Evolutionary conservation across 2,797 vertebrate genomes (phyloP).

Genomic region (Cynopterus sphinx): DNA sequence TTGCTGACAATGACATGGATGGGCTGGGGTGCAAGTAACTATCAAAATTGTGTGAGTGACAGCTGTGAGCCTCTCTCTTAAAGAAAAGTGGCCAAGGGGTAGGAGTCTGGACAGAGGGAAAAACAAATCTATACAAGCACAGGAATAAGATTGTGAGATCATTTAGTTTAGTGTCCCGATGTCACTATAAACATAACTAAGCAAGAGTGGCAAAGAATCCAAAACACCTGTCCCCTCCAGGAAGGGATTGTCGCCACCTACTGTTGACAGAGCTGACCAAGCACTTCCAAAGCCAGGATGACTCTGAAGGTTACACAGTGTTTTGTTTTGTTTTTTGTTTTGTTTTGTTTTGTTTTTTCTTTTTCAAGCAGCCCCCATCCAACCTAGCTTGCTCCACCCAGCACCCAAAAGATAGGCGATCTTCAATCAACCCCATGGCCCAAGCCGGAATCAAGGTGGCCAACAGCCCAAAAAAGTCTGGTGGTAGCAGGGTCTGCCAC

Average conservation of each 20-base stretch:
- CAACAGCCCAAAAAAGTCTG: not conserved
- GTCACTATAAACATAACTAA: not conserved
- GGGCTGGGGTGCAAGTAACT: too few species aligned
- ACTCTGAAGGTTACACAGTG: not conserved
- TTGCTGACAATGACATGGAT: not conserved
- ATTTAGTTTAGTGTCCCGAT: not conserved
- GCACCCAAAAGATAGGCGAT: not conserved
- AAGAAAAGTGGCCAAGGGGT: not conserved
- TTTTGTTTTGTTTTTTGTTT: not conserved
- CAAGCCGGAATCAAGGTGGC: not conserved
- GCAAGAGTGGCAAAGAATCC: not conserved
- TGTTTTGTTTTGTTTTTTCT: not conserved
- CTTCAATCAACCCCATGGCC: not conserved
- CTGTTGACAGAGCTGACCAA: not conserved
- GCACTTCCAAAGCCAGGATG: not conserved
- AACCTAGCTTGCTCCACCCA: not conserved
- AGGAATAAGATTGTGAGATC: not conserved
- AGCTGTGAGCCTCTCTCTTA: not conserved
- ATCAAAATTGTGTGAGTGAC: not conserved
- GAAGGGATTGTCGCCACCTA: not conserved
- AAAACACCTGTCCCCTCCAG: not conserved
- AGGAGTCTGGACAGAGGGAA: not conserved
- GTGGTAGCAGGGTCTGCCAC: not conserved
- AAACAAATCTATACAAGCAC: not conserved
- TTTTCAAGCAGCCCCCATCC: not conserved